phyloP scores from a whole-genome alignment of 53 echinoderm and acorn worm species.

The Holothuria scabra region DNA sequence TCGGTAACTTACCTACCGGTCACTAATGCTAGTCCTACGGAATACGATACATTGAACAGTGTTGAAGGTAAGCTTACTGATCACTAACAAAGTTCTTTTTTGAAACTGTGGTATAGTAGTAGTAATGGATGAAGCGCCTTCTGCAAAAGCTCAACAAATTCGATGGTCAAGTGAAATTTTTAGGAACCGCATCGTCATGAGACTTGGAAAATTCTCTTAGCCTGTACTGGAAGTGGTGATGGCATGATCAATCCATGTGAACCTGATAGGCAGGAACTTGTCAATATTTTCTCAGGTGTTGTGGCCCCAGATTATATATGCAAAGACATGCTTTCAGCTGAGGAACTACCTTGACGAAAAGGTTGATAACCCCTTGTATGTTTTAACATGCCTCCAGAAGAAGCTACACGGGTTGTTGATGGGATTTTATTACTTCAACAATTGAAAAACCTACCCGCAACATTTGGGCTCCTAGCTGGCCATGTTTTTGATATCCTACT shows the following conservation, averaged over 20 bases:
- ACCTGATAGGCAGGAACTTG: neutral
- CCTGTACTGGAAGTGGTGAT: constrained; percentile 54
- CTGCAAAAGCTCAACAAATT: constrained; percentile 55
- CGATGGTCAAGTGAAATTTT: constrained; percentile 47
- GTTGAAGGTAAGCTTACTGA: constrained; percentile 40
- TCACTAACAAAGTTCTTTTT: constrained; percentile 43
- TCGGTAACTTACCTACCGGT: constrained; percentile 65
- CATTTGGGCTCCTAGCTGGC: constrained; percentile 10
- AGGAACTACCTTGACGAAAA: neutral
- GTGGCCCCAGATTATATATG: constrained; percentile 1
- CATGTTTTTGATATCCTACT: constrained; percentile 20
- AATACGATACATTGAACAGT: constrained; percentile 60
- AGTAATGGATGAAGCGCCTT: constrained; percentile 68
- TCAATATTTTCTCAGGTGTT: constrained; percentile 33
- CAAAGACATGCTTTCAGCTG: neutral
- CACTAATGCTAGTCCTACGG: constrained; percentile 59
- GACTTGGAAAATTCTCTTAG: constrained; percentile 56
- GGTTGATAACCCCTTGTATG: constrained; percentile 2
- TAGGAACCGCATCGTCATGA: constrained; percentile 33
- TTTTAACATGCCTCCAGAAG: neutral
- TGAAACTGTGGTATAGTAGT: constrained; percentile 44
- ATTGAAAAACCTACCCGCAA: constrained; percentile 40
- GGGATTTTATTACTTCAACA: constrained; percentile 45
- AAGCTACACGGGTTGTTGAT: constrained; percentile 30
- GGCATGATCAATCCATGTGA: constrained; percentile 49